Percentiles rank a stretch among this genome's conserved stretches.
phyloP scores from a whole-genome alignment of 1,140 invertebrate genomes.

The Apis florea region DNA sequence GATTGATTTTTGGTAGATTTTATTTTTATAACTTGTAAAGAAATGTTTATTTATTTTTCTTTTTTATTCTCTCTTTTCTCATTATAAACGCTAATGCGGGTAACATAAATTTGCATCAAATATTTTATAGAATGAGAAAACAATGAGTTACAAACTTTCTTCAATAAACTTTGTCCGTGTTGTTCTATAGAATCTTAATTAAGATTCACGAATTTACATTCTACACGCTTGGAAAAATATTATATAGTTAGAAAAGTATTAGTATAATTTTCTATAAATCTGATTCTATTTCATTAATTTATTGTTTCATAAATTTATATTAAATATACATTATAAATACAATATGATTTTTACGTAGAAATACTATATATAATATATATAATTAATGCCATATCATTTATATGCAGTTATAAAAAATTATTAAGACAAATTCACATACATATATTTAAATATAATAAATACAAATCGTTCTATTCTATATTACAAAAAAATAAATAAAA shows the following conservation, averaged over 20 bases:
- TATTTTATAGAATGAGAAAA: conserved; percentile 59
- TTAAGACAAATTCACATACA: background rate
- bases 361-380: background rate
- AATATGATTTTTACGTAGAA: background rate
- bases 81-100: conserved; percentile 39
- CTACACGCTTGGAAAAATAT: background rate
- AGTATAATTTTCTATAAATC: background rate
- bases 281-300: background rate
- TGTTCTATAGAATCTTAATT: conserved; percentile 30
- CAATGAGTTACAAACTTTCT: conserved; percentile 52
- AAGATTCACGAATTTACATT: conserved; percentile 47
- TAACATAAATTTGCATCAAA: conserved; percentile 60
- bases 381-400: background rate
- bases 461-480: background rate
- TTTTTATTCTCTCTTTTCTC: background rate
- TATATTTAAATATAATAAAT: background rate
- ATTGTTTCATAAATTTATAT: background rate
- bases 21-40: background rate
- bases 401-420: background rate
- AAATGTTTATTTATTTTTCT: conserved; percentile 13
- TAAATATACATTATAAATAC: background rate
- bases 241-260: background rate
- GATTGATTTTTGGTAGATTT: background rate
- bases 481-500: background rate
- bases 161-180: conserved; percentile 17